Evolutionary conservation across 2,888 invertebrate genomes (phyloP).

Genomic region (Ennomos erosarius): DNA sequence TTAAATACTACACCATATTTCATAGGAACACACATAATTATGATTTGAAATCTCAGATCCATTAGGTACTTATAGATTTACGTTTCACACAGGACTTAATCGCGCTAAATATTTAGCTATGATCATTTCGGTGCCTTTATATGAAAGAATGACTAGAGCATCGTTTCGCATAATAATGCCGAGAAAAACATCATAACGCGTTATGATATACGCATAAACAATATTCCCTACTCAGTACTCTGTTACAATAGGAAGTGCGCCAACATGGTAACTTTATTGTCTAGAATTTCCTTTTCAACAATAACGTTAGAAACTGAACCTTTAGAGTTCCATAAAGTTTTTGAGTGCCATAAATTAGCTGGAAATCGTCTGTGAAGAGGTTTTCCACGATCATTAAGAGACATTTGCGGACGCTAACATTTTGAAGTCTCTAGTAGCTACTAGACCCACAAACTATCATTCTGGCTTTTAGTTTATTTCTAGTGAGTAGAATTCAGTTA

Average conservation of each 20-base stretch:
- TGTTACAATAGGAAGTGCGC: slow-evolving; percentile 1
- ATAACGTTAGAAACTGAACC: slow-evolving; percentile 15
- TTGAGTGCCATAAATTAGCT: slow-evolving; percentile 44
- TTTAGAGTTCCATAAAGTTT: slow-evolving; percentile 35
- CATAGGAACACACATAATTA: too few species aligned
- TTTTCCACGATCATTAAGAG: slow-evolving; percentile 40
- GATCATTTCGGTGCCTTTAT: not conserved
- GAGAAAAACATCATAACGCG: not conserved
- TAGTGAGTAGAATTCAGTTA: not conserved
- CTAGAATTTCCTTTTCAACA: slow-evolving; percentile 9
- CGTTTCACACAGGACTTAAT: too few species aligned
- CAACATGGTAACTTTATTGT: not conserved
- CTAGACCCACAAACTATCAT: slow-evolving; percentile 6
- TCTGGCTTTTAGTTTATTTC: not conserved
- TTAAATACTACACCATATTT: too few species aligned
- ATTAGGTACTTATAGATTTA: too few species aligned
- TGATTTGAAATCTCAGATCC: too few species aligned
- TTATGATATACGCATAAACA: slow-evolving; percentile 5
- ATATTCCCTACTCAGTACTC: not conserved
- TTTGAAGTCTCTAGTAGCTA: slow-evolving; percentile 29
- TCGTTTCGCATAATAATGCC: not conserved
- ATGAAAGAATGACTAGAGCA: not conserved
- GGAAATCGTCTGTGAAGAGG: slow-evolving; percentile 37
- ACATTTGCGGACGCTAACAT: slow-evolving; percentile 33
- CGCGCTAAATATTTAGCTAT: too few species aligned